These are phyloP conservation scores for Thecocarcelia acutangulata DNA, from an alignment of 2,888 invertebrate species.

Conservation along the genomic window DNA sequence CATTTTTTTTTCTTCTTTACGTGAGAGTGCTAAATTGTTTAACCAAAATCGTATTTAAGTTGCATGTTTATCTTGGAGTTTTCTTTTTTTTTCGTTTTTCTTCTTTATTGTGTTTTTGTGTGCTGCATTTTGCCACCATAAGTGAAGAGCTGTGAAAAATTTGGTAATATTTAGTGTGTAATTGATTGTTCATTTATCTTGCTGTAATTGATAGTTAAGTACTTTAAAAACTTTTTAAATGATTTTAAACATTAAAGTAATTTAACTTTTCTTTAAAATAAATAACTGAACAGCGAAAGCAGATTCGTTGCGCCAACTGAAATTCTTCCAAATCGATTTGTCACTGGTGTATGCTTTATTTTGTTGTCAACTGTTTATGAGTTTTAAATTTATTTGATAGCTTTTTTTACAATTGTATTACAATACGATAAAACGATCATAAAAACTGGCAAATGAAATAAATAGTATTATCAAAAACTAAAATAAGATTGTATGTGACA, in stretches of 20 bases:
- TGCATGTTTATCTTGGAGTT: background rate
- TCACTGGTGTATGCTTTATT: too few species aligned
- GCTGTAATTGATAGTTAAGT: background rate
- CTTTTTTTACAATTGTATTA: too few species aligned
- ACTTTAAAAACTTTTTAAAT: background rate
- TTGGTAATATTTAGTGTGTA: background rate
- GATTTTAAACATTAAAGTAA: background rate
- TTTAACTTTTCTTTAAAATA: too few species aligned
- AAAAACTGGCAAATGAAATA: background rate
- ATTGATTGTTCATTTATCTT: background rate
- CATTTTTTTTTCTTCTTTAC: conserved; percentile 29
- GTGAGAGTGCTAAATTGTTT: conserved; percentile 53
- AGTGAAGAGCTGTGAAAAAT: conserved; percentile 9
- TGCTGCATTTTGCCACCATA: background rate
- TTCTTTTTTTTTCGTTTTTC: background rate
- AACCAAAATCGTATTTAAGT: conserved; percentile 7
- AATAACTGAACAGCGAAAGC: too few species aligned
- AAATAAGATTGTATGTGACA: too few species aligned
- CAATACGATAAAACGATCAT: too few species aligned
- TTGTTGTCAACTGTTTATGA: too few species aligned
- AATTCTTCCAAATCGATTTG: too few species aligned
- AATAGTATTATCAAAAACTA: too few species aligned
- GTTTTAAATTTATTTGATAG: too few species aligned
- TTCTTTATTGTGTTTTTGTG: too few species aligned
- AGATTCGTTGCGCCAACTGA: too few species aligned